Evolutionary conservation across 2,113 vertebrate species (phyloP).

Genomic region (Lasiurus cinereus): DNA sequence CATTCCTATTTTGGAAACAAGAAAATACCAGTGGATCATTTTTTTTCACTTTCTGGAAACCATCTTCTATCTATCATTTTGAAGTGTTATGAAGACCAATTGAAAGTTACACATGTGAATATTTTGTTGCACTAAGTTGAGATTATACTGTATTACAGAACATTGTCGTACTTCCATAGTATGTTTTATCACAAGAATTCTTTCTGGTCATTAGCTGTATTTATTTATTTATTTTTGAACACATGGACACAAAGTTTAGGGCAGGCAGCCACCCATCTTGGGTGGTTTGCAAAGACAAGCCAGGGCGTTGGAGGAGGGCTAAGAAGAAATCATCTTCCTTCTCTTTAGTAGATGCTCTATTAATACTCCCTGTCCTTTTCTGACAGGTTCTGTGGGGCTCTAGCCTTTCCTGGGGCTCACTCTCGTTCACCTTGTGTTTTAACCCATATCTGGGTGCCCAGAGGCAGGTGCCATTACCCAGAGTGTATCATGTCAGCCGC

Average conservation of each 20-base stretch:
- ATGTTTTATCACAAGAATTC: background rate
- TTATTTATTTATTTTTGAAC: background rate
- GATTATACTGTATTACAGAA: background rate
- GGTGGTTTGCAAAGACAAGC: background rate
- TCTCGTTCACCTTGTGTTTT: too few relatives aligned
- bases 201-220: background rate
- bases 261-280: background rate
- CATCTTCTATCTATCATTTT: constrained; percentile 28
- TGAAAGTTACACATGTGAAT: background rate
- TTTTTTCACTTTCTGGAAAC: constrained; percentile 7
- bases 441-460: too few relatives aligned
- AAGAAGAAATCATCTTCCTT: background rate
- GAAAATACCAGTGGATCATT: background rate
- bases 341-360: background rate
- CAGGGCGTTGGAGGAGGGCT: background rate
- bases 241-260: background rate
- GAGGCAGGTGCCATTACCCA: too few relatives aligned
- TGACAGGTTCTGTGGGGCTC: background rate
- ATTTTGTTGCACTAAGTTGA: constrained; percentile 27
- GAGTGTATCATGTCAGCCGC: too few relatives aligned
- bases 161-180: background rate
- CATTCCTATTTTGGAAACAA: constrained; percentile 40
- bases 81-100: background rate
- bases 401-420: background rate
- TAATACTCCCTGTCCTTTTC: background rate